Base-by-base conservation (phyloP, 2,888 invertebrate species). In the Loripinus fragilis region DNA sequence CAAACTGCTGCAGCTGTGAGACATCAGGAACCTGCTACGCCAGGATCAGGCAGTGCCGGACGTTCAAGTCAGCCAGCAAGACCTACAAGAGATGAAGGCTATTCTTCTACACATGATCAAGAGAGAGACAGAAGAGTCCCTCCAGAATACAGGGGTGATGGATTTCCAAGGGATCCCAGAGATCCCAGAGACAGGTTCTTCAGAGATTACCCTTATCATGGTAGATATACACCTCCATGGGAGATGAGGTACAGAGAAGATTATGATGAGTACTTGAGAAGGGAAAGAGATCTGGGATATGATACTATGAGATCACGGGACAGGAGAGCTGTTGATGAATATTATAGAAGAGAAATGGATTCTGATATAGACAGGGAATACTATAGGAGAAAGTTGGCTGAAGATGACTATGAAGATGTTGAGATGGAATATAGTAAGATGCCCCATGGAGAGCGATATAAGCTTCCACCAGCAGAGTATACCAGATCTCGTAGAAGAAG, bases 381-480 rank as follows among this genome's bases (percentile, higher is more conserved):
- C 28, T 42, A 38, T 45, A 42, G 73, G 50, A 48, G 69, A 60
- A 68, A 67, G 28, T 28, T 28, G 42, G 68, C 28, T 69, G 71
- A 72, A 35, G n/a, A 77, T 25, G 75, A 78, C 28, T 28, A 50
- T 30, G 69, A 70, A 35, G 75, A 70, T 10, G 7, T 20, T 10
- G 60, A 55, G 38, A 23, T 67, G 35, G 72, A 84, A 33, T 78
- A 76, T 41, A 60, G 70, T 20, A 42, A 70, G 15, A 73, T 76
- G 48, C 80, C 85, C 12, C 81, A 80, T 74, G 83, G 83, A 48
- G 78, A 81, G 60, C 71, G 74, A 35, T 86, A 83, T 52, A 83
- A 80, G 73, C 71, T 80, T 55, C 76, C 82, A 48, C 83, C 83
- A 23, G 69, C 69, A 30, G 81, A 74, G 12, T 80, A 72, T 60